Conservation (phyloP, 2,888 invertebrate species). For the Drosophila greeni region DNA sequence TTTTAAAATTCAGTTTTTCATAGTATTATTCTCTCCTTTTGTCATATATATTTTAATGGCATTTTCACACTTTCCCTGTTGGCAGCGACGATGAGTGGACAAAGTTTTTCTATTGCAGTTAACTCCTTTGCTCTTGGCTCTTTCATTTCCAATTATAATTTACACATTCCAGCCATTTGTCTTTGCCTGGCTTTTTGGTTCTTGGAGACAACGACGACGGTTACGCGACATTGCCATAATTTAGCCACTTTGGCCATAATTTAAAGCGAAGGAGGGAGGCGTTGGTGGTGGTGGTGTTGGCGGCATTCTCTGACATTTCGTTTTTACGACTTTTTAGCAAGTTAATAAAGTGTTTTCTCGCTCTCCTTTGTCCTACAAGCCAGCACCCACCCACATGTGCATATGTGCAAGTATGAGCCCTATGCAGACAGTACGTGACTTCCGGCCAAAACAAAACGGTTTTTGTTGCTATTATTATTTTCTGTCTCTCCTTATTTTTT, state of each 20-base stretch:
- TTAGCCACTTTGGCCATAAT: slow-evolving; percentile 72
- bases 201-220: slow-evolving; percentile 21
- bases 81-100: slow-evolving; percentile 12
- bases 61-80: slow-evolving; percentile 9
- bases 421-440: slow-evolving; percentile 70
- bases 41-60: not conserved
- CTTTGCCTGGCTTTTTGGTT: slow-evolving; percentile 47
- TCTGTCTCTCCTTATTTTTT: not conserved
- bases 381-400: slow-evolving; percentile 38
- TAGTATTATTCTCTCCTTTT: not conserved
- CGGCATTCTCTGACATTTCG: slow-evolving; percentile 33
- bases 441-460: slow-evolving; percentile 73
- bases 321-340: slow-evolving; percentile 59
- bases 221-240: slow-evolving; percentile 68
- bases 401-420: slow-evolving; percentile 19
- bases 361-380: slow-evolving; percentile 24
- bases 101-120: slow-evolving; percentile 33
- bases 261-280: slow-evolving; percentile 57
- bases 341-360: slow-evolving; percentile 63
- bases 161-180: slow-evolving; percentile 68
- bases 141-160: slow-evolving; percentile 68
- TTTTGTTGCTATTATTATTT: slow-evolving; percentile 42
- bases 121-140: slow-evolving; percentile 31
- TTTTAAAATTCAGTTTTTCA: not conserved
- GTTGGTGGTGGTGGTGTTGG: not conserved